Evolutionary conservation across 2,888 invertebrate species (phyloP).

Genomic region (Rotaria magnacalcarata): DNA sequence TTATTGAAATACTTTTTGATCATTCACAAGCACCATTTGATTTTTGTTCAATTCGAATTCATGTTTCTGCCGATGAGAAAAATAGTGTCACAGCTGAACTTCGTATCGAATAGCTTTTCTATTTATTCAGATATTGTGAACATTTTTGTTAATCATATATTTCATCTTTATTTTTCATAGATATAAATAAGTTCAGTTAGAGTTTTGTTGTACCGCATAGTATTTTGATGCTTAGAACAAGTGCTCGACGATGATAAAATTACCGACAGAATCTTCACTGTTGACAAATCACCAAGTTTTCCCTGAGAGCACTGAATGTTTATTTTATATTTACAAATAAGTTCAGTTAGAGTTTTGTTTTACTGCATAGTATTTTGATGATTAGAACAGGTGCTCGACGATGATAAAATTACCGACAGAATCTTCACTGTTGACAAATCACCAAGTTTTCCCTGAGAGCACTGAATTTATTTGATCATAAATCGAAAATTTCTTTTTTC

Average conservation of each 20-base stretch:
- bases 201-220: no score
- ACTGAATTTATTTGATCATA: no score
- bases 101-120: not conserved
- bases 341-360: no score
- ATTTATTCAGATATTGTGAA: no score
- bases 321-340: no score
- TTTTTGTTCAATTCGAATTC: not conserved
- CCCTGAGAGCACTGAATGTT: not conserved
- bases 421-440: not conserved
- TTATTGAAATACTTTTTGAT: not conserved
- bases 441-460: conserved; percentile 31
- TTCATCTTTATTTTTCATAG: no score
- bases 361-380: no score
- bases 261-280: not conserved
- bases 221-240: no score
- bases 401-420: not conserved
- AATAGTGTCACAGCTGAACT: not conserved
- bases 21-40: not conserved
- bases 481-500: not conserved
- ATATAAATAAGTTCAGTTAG: no score
- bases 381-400: not conserved
- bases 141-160: no score
- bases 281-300: conserved; percentile 15
- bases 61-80: not conserved
- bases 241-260: not conserved